Percentiles rank a stretch among this genome's conserved stretches.
phyloP scores from a whole-genome alignment of 2,113 vertebrate species.

The Pedionomus torquatus region DNA sequence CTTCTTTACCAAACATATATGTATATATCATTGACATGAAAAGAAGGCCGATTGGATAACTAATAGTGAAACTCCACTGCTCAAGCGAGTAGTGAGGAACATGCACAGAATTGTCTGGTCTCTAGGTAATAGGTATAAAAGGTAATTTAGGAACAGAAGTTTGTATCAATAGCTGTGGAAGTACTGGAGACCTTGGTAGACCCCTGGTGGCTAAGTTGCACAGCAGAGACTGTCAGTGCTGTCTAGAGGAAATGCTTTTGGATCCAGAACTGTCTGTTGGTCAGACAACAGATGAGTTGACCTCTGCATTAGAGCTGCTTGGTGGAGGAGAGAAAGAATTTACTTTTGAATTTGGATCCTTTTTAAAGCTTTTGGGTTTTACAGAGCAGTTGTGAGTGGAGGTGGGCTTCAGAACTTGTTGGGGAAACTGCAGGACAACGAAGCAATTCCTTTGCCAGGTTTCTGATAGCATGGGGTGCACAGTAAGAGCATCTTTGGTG shows the following conservation, averaged over 20 bases:
- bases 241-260: neutral
- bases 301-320: neutral
- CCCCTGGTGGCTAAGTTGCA: neutral
- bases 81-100: neutral
- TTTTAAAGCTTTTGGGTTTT: neutral
- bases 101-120: neutral
- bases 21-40: neutral
- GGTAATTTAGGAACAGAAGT: neutral
- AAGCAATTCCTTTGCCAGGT: neutral
- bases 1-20: neutral
- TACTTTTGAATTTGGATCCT: neutral
- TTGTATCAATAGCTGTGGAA: fast-evolving
- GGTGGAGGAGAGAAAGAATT: neutral
- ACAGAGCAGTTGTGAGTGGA: neutral
- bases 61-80: neutral
- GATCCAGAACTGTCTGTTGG: neutral
- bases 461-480: neutral
- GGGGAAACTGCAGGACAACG: neutral
- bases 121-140: neutral
- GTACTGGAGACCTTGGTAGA: neutral
- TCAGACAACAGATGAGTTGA: neutral
- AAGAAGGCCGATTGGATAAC: neutral
- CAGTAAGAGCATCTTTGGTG: neutral
- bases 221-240: neutral
- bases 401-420: neutral